Percentiles rank a stretch among this genome's conserved stretches.
These are phyloP conservation scores for Altica lythri DNA, from an alignment of 2,888 invertebrate species.

Conservation along the genomic window DNA sequence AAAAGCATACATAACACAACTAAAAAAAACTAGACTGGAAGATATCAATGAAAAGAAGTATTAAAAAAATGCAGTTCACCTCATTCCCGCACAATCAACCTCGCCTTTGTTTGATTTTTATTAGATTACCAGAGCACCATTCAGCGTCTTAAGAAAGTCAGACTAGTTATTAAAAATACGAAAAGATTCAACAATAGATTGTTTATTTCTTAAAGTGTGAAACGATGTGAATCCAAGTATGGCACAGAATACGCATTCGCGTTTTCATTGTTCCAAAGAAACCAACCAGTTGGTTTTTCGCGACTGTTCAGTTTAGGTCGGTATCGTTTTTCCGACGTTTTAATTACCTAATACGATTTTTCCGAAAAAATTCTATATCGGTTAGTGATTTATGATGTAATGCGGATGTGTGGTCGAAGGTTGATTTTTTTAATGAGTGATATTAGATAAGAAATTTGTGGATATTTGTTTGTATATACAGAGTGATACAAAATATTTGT, in stretches of 20 bases:
- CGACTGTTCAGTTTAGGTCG: neutral
- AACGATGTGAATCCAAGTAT: constrained; percentile 48
- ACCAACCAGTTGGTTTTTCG: constrained; percentile 18
- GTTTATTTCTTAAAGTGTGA: constrained; percentile 40
- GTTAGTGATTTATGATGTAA: no score
- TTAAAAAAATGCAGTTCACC: constrained; percentile 23
- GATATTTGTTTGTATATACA: no score
- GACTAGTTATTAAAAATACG: constrained; percentile 21
- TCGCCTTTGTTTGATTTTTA: constrained; percentile 9
- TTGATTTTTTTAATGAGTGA: no score
- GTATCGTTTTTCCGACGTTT: constrained; percentile 8
- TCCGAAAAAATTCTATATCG: no score
- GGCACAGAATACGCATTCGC: constrained; percentile 34
- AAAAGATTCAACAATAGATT: constrained; percentile 30
- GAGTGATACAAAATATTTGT: no score
- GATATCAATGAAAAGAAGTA: no score
- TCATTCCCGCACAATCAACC: constrained; percentile 12
- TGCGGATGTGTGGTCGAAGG: no score
- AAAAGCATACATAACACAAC: no score
- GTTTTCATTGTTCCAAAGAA: constrained; percentile 26
- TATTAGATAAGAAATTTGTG: no score
- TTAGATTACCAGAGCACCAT: constrained; percentile 3
- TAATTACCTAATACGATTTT: no score
- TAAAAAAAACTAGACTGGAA: no score
- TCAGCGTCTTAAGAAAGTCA: constrained; percentile 15